Base-by-base conservation (phyloP, 2,888 invertebrate genomes). In the Iselma pallidipennis region DNA sequence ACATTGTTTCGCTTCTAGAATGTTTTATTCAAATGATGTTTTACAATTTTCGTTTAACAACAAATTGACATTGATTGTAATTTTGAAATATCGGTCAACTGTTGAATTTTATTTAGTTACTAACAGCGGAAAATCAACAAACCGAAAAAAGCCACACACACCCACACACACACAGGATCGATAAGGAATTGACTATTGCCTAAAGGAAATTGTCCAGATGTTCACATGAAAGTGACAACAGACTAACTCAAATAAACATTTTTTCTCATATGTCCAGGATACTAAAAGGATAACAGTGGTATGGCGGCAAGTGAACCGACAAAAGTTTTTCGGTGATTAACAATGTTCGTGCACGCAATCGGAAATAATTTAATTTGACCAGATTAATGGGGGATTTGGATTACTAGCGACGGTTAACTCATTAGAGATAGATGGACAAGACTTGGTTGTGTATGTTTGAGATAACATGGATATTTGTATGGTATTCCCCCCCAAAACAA, bases 351-450 rank as follows among this genome's bases (percentile, higher is more conserved):
- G 63, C 59, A 59, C 59, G 59, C 55, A 63, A 59, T 63, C 59
- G 58, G 55, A 62, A 62, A 45, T 58, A 55, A 55, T 62, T 58
- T 52, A 55, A 59, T 62, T 62, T 59, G 55, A 62, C 51, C 58
- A 51, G 58, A 61, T 62, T 62, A 59, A 55, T 62, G 23, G 10
- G 16, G 31, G 54, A n/a, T 45, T 59, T 37, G 29, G 31, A 54
- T 59, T 59, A 59, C 49, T 25, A 37, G 21, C 52, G 23, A 42
- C 28, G 23, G 54, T 51, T 54, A 31, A 19, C 12, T 42, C 23
- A 31, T 54, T 31, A 45, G 1, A 12, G 21, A 23, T 12, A 16
- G 14, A 23, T 12, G 31, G 9, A 52, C 52, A 29, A 12, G 10
- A 12, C n/a, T n/a, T n/a, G n/a, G n/a, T n/a, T n/a, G n/a, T n/a